phyloP scores from a whole-genome alignment of 2,888 invertebrate genomes.

The Sipunculus nudus region DNA sequence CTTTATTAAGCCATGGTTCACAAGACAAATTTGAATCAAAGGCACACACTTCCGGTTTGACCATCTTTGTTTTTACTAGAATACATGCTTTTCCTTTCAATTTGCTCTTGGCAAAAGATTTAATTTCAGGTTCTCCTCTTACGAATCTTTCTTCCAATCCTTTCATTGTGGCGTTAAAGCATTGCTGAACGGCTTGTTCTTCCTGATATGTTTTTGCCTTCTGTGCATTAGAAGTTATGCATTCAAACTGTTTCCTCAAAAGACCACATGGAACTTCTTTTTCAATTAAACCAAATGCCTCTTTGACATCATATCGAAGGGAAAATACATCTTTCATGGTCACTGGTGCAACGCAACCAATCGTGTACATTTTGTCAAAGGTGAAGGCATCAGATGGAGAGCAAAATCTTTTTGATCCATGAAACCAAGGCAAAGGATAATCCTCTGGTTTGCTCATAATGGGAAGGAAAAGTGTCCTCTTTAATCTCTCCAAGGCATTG shows the following conservation, averaged over 20 bases:
- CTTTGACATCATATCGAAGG: conserved; percentile 18
- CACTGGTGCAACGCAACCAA: conserved; percentile 23
- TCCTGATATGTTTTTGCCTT: no score
- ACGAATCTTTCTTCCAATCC: no score
- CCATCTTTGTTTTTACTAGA: conserved; percentile 15
- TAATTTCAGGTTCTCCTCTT: no score
- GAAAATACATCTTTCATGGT: conserved; percentile 14
- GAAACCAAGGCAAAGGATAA: conserved; percentile 43
- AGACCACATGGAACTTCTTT: conserved; percentile 17
- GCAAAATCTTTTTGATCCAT: conserved; percentile 7
- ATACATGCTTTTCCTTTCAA: conserved; percentile 21
- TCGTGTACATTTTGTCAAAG: conserved; percentile 11
- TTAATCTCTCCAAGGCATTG: no score
- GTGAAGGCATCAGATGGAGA: conserved; percentile 24
- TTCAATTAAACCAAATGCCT: conserved; percentile 24
- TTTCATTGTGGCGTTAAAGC: no score
- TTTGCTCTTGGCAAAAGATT: no score
- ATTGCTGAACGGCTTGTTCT: no score
- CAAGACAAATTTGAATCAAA: conserved; percentile 23
- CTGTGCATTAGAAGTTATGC: no score
- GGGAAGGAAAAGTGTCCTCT: no score
- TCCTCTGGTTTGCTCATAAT: conserved; percentile 36
- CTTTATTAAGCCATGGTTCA: conserved; percentile 35
- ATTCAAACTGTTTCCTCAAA: conserved; percentile 31
- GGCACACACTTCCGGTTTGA: conserved; percentile 19